Evolutionary conservation across 2,888 invertebrate genomes (phyloP), one percentile per base, ranked within the genome.

Genomic region (Volucella inflata): DNA sequence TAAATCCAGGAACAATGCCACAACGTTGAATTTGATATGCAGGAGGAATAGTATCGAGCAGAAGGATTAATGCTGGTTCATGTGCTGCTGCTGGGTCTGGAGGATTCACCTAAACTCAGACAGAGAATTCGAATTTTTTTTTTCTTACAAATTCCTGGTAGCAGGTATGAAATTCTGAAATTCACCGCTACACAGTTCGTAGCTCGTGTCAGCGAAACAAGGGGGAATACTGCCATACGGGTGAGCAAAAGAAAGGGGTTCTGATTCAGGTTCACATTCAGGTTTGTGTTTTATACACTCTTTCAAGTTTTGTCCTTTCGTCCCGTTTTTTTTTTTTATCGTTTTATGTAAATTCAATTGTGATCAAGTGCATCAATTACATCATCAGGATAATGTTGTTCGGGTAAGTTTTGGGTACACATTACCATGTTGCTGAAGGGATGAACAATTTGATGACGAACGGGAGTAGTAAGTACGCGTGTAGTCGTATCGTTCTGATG

Each of bases 351-450:
- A 85, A 85, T 85, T 85, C 85, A 81, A 85, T 85, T 85, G 85
- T 85, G 85, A 85, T 85, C 85, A 85, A 85, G 85, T 85, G 85
- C 85, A 85, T 85, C 85, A 85, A 85, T 85, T 85, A 85, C 85
- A 85, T 85, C 85, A 85, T 85, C 40, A 80, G 76, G 76, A 85
- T 77, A 72, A 77, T 81, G 85, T 68, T 77, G 84, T 76, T 83
- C 30, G 78, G 78, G 78, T 78, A 64, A 72, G 83, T 83, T 78
- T 68, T 36, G 59, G 81, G 64, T 71, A 71, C 64, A 59, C 30
- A 30, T 64, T 65, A 38, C 70, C 72, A 42, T 38, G 51, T 55
- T 68, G 38, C 48, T 62, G 75, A 67, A 16, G 30, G 36, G n/a
- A 38, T 40, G 48, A 14, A 30, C 14, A 11, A 40, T 11, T 48